These are phyloP conservation scores for Drosophila mimica DNA, from an alignment of 2,888 invertebrate species.

Conservation along the genomic window DNA sequence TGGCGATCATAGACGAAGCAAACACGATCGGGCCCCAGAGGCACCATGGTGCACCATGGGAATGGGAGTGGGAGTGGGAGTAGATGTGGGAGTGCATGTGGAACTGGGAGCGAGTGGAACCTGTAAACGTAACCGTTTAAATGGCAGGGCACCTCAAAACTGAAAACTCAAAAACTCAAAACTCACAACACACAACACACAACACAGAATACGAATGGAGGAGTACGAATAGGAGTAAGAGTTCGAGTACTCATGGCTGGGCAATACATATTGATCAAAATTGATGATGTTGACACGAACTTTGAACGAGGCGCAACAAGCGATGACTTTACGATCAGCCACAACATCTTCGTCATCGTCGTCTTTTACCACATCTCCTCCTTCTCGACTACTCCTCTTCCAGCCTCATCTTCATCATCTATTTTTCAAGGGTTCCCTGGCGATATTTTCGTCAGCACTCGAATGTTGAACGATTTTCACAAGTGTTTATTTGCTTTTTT, in stretches of 20 bases:
- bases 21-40: slow-evolving; percentile 70
- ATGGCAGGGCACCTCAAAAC: slow-evolving; percentile 44
- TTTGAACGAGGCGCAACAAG: slow-evolving; percentile 72
- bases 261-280: slow-evolving; percentile 79
- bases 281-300: slow-evolving; percentile 81
- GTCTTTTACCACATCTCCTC: background rate
- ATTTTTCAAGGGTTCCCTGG: slow-evolving; percentile 61
- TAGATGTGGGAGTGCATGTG: slow-evolving; percentile 33
- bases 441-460: slow-evolving; percentile 46
- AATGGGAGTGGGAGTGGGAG: slow-evolving; percentile 28
- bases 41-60: slow-evolving; percentile 22
- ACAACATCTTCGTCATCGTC: slow-evolving; percentile 25
- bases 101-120: slow-evolving; percentile 43
- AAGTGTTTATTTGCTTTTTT: slow-evolving; percentile 42
- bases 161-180: slow-evolving; percentile 13
- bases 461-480: slow-evolving; percentile 52
- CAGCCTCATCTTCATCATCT: slow-evolving; percentile 2
- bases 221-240: slow-evolving; percentile 19
- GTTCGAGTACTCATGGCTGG: slow-evolving; percentile 47
- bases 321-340: slow-evolving; percentile 58
- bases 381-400: background rate
- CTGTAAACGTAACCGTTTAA: slow-evolving; percentile 57
- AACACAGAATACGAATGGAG: slow-evolving; percentile 16
- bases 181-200: slow-evolving; percentile 12
- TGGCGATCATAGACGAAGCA: slow-evolving; percentile 71